Base-by-base conservation (phyloP, 1,140 invertebrate species). In the Rhysida immarginata region DNA sequence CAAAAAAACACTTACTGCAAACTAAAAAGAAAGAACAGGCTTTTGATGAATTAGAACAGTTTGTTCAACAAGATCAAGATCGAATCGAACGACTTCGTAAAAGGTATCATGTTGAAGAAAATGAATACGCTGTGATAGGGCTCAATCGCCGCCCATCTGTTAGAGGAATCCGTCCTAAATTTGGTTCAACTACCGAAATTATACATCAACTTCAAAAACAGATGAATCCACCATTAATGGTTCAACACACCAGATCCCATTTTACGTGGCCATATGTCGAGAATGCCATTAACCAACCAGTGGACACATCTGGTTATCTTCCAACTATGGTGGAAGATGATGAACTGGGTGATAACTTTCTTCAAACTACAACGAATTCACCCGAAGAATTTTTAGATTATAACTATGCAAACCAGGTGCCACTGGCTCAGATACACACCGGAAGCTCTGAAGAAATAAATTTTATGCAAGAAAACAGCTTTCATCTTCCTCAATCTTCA, bases 101-200 rank as follows among this genome's bases (percentile, higher is more conserved):
- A 60, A 77, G 86, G 20, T 89, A 78, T 59, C 75, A 69, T 56
- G 61, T 66, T 1, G 62, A 67, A 27, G 60, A 63, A 2, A 78
- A 78, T 20, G 84, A 90, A 63, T 62, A 67, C 20, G 87, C 90
- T 59, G 86, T 90, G 63, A 90, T 91, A 59, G 88, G 87, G 2
- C 91, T 93, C 66, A 84, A 86, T 62, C 75, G 84, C n/a, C 73
- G 88, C 8, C 87, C 88, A 0, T 86, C 86, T 0, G 87, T 92
- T 1, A 75, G 85, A 0, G 82, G 81, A 0, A 83, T 83, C 35
- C 81, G 81, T 61, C 78, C 79, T 0, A 74, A 83, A 35, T 82
- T 85, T 46, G 83, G 84, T 25, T 81, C 82, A 0, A 86, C 84
- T 0, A 82, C 81, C 41, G 85, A 90, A 62, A 85, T 87, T 13